These are phyloP conservation scores for Neotragus pygmaeus DNA, from an alignment of 2,113 vertebrate species.

Conservation along the genomic window DNA sequence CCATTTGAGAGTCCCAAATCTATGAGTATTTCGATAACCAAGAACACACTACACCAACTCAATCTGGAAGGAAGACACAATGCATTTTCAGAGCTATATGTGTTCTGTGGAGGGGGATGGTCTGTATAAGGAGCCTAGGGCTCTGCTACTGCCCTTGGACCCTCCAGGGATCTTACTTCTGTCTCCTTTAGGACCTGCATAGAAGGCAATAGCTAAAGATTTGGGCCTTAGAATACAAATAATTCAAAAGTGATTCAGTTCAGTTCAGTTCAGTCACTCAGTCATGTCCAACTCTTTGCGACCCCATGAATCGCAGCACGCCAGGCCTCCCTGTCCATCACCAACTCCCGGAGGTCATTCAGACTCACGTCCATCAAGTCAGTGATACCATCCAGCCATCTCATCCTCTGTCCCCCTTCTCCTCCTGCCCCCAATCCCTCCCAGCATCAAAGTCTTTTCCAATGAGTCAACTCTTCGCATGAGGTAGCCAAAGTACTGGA, in stretches of 20 bases:
- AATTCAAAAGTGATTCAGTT: neutral
- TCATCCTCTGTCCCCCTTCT: neutral
- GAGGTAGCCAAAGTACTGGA: too few relatives aligned
- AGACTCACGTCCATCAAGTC: too few relatives aligned
- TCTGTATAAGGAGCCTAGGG: neutral
- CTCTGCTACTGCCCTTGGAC: neutral
- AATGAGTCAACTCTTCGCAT: too few relatives aligned
- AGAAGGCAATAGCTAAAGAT: neutral
- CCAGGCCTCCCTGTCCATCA: neutral
- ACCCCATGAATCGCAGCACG: too few relatives aligned
- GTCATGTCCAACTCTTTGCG: too few relatives aligned
- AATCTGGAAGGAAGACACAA: neutral
- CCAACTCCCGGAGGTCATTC: neutral
- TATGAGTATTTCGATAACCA: neutral
- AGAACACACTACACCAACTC: neutral
- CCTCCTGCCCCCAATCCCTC: neutral
- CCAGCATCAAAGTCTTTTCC: too few relatives aligned
- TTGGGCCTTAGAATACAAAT: neutral
- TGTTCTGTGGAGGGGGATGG: neutral
- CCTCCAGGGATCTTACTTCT: neutral
- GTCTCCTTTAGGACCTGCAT: neutral
- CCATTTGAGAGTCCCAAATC: neutral
- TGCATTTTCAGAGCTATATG: neutral
- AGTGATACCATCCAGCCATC: neutral
- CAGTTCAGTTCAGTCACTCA: too few relatives aligned